Evolutionary conservation across 2,113 vertebrate species (phyloP).

Genomic region (Psettodes erumei): DNA sequence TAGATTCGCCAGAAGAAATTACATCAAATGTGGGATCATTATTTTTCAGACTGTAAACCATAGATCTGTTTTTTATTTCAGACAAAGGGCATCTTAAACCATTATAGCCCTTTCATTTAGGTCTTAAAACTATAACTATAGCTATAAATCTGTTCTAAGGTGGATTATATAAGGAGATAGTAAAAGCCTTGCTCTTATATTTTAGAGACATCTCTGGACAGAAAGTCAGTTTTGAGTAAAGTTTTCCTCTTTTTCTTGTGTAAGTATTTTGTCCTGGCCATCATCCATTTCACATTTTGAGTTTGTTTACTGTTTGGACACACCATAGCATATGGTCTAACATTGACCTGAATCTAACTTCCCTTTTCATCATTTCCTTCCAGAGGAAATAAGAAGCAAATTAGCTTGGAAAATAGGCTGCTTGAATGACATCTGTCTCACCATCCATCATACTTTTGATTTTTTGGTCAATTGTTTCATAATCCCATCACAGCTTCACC

Average conservation of each 20-base stretch:
- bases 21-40: not conserved
- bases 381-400: not conserved
- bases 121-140: not conserved
- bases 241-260: not conserved
- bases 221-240: not conserved
- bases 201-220: not conserved
- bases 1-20: not conserved
- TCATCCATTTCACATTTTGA: not conserved
- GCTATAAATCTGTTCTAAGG: too few species aligned
- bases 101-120: not conserved
- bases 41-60: conserved; percentile 3
- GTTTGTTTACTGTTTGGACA: too few species aligned
- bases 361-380: not conserved
- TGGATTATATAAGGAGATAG: not conserved
- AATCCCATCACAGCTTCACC: too few species aligned
- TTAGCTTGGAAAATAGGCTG: not conserved
- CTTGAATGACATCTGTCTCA: too few species aligned
- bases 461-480: too few species aligned
- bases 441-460: too few species aligned
- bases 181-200: not conserved
- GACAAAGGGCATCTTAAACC: not conserved
- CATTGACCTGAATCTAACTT: not conserved
- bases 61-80: not conserved
- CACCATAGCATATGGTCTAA: not conserved
- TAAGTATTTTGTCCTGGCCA: not conserved